These are phyloP conservation scores for Podarcis raffonei DNA, from an alignment of 2,113 vertebrate genomes.

Conservation along the genomic window DNA sequence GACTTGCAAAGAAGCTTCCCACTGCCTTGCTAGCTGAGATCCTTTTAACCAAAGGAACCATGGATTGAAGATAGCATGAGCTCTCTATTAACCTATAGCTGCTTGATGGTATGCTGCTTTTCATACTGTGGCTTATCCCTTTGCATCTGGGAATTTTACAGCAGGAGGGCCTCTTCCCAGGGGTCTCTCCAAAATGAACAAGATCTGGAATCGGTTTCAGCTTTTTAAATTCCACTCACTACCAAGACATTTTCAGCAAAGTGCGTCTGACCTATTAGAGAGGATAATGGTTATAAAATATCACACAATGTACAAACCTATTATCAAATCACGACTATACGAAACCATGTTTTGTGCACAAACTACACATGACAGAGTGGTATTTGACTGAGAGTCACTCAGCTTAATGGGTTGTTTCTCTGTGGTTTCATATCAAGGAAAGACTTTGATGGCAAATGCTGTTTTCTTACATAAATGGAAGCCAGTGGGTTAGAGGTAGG, in stretches of 20 bases:
- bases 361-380: background rate
- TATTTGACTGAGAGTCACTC: background rate
- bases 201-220: conserved; percentile 57
- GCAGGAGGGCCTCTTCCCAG: conserved; percentile 31
- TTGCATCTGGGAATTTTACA: background rate
- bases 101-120: background rate
- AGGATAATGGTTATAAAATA: conserved; percentile 45
- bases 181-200: conserved; percentile 15
- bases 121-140: conserved; percentile 6
- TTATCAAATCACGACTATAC: conserved; percentile 28
- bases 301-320: conserved; percentile 38
- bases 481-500: background rate
- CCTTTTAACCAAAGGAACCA: background rate
- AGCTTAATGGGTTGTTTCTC: conserved; percentile 6
- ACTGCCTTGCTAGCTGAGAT: background rate
- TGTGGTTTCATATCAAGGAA: conserved; percentile 5
- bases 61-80: background rate
- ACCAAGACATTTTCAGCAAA: conserved; percentile 34
- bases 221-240: conserved; percentile 49
- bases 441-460: background rate
- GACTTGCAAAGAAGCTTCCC: background rate
- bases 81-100: background rate
- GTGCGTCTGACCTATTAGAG: conserved; percentile 36
- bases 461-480: background rate
- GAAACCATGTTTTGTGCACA: conserved; percentile 7